These are phyloP conservation scores for Anguilla pacifica DNA, from an alignment of 2,797 vertebrate genomes.

Conservation along the genomic window DNA sequence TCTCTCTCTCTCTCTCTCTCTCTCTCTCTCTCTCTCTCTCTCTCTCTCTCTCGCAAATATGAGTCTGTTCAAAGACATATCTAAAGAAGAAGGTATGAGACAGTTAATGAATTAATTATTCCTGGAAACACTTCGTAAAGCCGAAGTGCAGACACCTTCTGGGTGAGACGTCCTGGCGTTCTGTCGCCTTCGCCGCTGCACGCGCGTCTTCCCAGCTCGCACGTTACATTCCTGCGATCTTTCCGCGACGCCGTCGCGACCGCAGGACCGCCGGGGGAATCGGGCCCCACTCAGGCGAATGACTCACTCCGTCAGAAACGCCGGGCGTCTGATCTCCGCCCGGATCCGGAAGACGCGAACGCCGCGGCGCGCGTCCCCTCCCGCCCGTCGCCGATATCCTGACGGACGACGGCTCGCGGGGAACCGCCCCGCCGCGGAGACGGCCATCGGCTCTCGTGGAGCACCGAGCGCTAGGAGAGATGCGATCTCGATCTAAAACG, in stretches of 20 bases:
- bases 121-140: background rate
- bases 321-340: background rate
- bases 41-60: no score
- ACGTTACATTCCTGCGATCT: background rate
- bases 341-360: no score
- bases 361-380: no score
- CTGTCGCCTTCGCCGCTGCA: background rate
- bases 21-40: no score
- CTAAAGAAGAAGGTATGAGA: background rate
- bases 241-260: background rate
- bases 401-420: background rate
- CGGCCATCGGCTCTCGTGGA: no score
- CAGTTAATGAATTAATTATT: slow-evolving; percentile 1
- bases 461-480: no score
- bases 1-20: background rate
- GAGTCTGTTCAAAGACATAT: background rate
- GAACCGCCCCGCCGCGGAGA: background rate
- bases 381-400: background rate
- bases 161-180: background rate
- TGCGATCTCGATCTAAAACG: no score
- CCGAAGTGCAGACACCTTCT: background rate
- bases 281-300: background rate
- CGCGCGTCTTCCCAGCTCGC: background rate
- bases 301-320: background rate
- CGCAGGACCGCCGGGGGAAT: background rate